These are phyloP conservation scores for Adela reaumurella DNA, from an alignment of 2,888 invertebrate genomes.

Conservation along the genomic window DNA sequence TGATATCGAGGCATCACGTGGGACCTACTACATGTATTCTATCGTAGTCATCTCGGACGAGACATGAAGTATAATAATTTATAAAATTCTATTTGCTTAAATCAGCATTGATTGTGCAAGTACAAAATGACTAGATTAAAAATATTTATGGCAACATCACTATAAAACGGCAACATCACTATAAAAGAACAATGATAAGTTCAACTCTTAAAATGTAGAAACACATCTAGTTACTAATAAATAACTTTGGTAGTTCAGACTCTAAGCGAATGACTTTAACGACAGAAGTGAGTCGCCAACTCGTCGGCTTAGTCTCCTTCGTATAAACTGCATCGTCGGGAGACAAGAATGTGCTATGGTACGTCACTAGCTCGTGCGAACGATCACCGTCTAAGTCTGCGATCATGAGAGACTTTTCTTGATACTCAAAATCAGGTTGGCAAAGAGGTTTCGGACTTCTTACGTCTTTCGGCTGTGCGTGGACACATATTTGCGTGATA, in stretches of 20 bases:
- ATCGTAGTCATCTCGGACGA: no score
- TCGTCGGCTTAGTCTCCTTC: conserved; percentile 22
- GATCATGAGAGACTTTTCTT: conserved; percentile 69
- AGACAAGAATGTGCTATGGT: conserved; percentile 62
- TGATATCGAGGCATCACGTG: no score
- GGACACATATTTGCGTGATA: conserved; percentile 67
- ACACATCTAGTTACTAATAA: conserved; percentile 24
- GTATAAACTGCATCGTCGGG: conserved; percentile 24
- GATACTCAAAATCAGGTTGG: conserved; percentile 71
- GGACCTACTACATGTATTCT: no score
- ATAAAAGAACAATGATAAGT: no score
- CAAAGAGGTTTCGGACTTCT: conserved; percentile 46
- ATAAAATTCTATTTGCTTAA: no score
- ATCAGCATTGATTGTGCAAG: background rate
- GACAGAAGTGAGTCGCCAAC: conserved; percentile 64
- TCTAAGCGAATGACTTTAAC: conserved; percentile 68
- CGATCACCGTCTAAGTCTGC: conserved; percentile 74
- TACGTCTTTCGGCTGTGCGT: conserved; percentile 27
- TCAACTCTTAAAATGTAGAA: no score
- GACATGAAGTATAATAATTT: no score
- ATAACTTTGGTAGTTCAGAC: conserved; percentile 68
- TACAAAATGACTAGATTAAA: background rate
- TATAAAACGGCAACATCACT: no score
- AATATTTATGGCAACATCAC: conserved; percentile 10
- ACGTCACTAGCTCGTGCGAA: conserved; percentile 74